Percentiles rank a stretch among this genome's conserved stretches.
Conservation (phyloP, 64 coral and sea anemone genomes). For the Pocillopora verrucosa region DNA sequence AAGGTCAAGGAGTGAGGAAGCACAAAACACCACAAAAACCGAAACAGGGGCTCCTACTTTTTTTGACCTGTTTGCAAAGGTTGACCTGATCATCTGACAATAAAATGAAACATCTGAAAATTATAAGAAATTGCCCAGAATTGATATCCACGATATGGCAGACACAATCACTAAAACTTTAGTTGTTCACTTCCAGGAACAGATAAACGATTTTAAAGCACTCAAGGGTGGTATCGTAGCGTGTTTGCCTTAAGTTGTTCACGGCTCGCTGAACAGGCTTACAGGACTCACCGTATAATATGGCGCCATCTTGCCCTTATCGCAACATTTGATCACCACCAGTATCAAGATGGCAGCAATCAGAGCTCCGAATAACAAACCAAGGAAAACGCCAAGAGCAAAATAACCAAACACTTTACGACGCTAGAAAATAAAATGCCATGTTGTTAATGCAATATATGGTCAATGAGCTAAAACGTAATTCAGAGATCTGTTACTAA, state of each 20-base stretch:
- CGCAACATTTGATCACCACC: constrained; percentile 76
- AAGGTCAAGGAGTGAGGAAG: too few species aligned
- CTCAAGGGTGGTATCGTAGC: too few species aligned
- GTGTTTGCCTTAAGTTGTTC: not conserved
- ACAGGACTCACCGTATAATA: constrained; percentile 85
- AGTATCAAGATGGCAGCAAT: constrained; percentile 59
- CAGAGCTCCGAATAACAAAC: constrained; percentile 69
- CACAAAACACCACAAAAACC: not conserved
- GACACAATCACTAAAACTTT: too few species aligned
- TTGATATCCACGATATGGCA: too few species aligned
- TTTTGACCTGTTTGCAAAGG: too few species aligned
- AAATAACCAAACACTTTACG: constrained; percentile 68
- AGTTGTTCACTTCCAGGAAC: too few species aligned
- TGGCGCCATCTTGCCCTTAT: constrained; percentile 76
- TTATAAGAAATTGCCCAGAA: too few species aligned
- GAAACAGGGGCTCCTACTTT: not conserved
- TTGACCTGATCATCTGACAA: too few species aligned
- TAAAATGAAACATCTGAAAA: too few species aligned
- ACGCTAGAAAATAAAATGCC: constrained; percentile 24
- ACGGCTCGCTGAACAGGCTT: not conserved
- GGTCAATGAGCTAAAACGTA: too few species aligned
- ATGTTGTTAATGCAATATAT: not conserved
- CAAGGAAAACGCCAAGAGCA: constrained; percentile 82
- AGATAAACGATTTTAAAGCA: too few species aligned
- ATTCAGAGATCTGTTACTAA: too few species aligned